Evolutionary conservation across 1,140 invertebrate genomes (phyloP), one percentile per base, ranked within the genome.

Genomic region (Brachionus calyciflorus): DNA sequence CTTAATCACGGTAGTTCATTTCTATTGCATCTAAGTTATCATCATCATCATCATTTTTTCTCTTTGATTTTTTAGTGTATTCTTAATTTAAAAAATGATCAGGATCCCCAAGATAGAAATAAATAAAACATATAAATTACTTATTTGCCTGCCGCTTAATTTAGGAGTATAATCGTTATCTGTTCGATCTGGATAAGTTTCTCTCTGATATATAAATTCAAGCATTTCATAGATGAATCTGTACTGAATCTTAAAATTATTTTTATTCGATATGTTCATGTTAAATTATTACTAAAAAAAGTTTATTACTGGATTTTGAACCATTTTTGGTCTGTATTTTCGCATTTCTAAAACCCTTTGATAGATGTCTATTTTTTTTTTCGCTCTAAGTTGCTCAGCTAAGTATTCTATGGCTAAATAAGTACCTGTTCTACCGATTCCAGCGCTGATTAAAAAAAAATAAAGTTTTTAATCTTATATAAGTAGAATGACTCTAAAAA

Each of bases 351-450:
- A 26, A 7, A 76, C 73, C 28, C 41, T 21, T 33, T 40, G 12
- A 10, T 44, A 76, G 24, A 79, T 60, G 17, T 79, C 76, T 6
- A 79, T 49, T n/a, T 24, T 40, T 10, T 76, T 76, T 14, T 77
- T 68, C n/a, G 63, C 70, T 19, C 26, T n/a, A 2, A 76, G 51
- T 55, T 95, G 92, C 80, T 91, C 91, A 53, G 95, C 85, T 91
- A 96, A 93, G 24, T 92, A 91, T 85, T 96, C 94, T 77, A 96
- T 88, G 0, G 96, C 92, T 79, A 88, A 87, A 78, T 94, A 95
- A 3, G 93, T 94, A 60, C 94, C 94, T 14, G 94, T 96, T 79
- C 94, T 88, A 41, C 94, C 94, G 46, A 96, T 93, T 63, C 94
- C 94, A 82, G 94, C 94, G 85, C 93, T 93, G 82, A 14, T 19